Evolutionary conservation across 2,888 invertebrate genomes (phyloP), one percentile per base, ranked within the genome.

Genomic region (Diarsia brunnea): DNA sequence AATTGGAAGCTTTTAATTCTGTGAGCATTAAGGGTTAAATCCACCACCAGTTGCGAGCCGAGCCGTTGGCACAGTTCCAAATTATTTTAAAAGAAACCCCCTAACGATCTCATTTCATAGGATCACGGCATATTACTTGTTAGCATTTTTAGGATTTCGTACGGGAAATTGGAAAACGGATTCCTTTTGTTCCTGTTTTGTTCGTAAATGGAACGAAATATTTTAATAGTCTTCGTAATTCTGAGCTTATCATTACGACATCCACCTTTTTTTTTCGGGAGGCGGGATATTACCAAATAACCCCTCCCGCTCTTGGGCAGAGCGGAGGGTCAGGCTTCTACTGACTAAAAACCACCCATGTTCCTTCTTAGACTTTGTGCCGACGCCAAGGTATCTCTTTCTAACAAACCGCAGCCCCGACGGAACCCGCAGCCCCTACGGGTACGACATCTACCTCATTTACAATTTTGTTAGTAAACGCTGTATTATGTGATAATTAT

Each of bases 31-130:
- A 92, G 91, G 92, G 90, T 92, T 90, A 91, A 93, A 93, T 92
- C 94, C 91, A 90, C 95, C 95, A 96, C 95, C 94, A 95, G 95
- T 96, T 95, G 95, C 95, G 88, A 94, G 88, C 88, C 87, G 87
- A 84, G 87, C 83, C 84, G 89, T 91, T 96, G 96, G 96, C 95
- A 73, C 77, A 73, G 79, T 75, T 92, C 96, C 96, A 96, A 95
- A 95, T 95, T 95, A 95, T 95, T 95, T 95, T 93, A 91, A 95
- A 95, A 95, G 93, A 93, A 95, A 94, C 92, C 90, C 86, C 89
- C 90, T 90, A 93, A 93, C 91, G 89, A 90, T 90, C 92, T 92
- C 92, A 93, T 95, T 95, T 91, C 81, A 81, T 82, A 73, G 88
- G 86, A 89, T 87, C 87, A 85, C 76, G 73, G 85, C 47, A 77